These are phyloP conservation scores for Rhopalosiphum maidis DNA, from an alignment of 1,140 invertebrate species.

Conservation along the genomic window DNA sequence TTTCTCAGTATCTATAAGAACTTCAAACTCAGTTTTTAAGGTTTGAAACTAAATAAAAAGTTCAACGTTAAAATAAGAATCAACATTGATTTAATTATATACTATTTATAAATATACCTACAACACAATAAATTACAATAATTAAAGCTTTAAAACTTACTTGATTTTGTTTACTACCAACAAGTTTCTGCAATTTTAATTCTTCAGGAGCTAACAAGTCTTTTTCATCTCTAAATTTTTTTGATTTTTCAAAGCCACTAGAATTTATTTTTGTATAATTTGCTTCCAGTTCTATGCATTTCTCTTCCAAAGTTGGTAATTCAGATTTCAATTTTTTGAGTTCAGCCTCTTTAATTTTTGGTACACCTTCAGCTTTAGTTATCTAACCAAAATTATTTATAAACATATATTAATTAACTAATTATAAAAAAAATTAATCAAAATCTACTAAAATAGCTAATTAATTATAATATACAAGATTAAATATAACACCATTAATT, in stretches of 20 bases:
- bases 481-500: too few species aligned
- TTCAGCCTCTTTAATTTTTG: constrained; percentile 51
- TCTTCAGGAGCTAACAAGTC: constrained; percentile 30
- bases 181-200: constrained; percentile 24
- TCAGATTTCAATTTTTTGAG: not conserved
- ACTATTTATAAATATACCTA: not conserved
- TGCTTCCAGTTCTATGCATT: constrained; percentile 17
- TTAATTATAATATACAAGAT: too few species aligned
- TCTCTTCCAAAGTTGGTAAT: not conserved
- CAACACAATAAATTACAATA: not conserved
- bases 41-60: constrained; percentile 37
- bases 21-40: constrained; percentile 51
- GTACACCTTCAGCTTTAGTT: constrained; percentile 29
- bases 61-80: not conserved
- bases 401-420: not conserved
- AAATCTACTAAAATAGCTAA: too few species aligned
- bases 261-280: constrained; percentile 55
- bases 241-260: constrained; percentile 54
- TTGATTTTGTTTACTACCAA: constrained; percentile 43
- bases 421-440: not conserved
- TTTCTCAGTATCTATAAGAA: constrained; percentile 42
- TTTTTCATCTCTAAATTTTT: constrained; percentile 50
- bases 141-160: not conserved
- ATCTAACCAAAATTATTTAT: constrained; percentile 10
- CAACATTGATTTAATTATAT: not conserved